Evolutionary conservation across 2,888 invertebrate species (phyloP).

Genomic region (Hypolimnas misippus): DNA sequence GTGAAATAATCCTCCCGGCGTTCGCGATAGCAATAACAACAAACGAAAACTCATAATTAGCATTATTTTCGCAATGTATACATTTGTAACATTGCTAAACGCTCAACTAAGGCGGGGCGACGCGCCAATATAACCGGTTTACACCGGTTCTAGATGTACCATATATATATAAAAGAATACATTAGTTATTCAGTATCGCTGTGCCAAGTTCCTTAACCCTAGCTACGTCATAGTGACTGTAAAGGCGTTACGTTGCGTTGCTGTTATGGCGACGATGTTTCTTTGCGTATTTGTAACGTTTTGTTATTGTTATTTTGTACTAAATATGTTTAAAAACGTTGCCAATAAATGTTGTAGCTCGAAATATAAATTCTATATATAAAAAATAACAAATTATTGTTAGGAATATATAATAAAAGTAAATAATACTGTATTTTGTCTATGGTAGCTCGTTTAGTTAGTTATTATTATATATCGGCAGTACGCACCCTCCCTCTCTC

Average conservation of each 20-base stretch:
- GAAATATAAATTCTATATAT: too few species aligned
- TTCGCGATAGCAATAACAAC: background rate
- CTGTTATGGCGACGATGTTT: slow-evolving; percentile 11
- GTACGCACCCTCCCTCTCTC: too few species aligned
- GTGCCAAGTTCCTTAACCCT: slow-evolving; percentile 43
- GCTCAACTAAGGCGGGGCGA: slow-evolving; percentile 27
- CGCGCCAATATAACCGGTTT: slow-evolving; percentile 41
- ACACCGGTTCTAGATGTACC: slow-evolving; percentile 20
- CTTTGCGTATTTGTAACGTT: background rate
- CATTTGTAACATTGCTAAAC: slow-evolving; percentile 26
- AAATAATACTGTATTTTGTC: too few species aligned
- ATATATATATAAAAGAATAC: slow-evolving; percentile 14
- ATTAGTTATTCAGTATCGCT: background rate
- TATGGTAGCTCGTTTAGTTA: too few species aligned
- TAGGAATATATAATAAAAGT: too few species aligned
- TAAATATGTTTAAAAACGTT: too few species aligned
- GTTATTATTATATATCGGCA: too few species aligned
- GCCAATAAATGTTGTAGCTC: too few species aligned
- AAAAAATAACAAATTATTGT: too few species aligned
- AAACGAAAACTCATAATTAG: slow-evolving; percentile 11
- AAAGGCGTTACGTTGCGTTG: background rate
- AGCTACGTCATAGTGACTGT: slow-evolving; percentile 34
- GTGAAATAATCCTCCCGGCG: too few species aligned
- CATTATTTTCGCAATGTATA: slow-evolving; percentile 20
- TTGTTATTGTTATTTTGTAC: slow-evolving; percentile 1